A percentile compares a stretch with the other conserved stretches of the same genome.
These are phyloP conservation scores for Mesoclemmys tuberculata DNA, from an alignment of 2,113 vertebrate species.

Conservation along the genomic window DNA sequence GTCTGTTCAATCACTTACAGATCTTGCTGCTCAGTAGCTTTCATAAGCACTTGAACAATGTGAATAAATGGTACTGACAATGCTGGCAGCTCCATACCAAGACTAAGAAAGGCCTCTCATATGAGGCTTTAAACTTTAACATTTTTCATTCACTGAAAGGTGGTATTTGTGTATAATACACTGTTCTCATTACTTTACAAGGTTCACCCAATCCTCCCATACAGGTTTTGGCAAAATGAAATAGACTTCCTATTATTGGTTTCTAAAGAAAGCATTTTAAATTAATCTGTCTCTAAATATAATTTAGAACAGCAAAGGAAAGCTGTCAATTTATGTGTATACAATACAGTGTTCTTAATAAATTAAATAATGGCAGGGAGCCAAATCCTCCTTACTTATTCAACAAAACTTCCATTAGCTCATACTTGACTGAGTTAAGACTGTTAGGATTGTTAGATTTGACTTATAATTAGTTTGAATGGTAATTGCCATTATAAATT, in stretches of 20 bases:
- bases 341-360: slow-evolving; percentile 52
- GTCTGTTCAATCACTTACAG: slow-evolving; percentile 67
- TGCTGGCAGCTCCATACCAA: slow-evolving; percentile 52
- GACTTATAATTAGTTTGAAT: background rate
- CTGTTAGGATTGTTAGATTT: background rate
- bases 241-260: slow-evolving; percentile 26
- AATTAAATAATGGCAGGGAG: background rate
- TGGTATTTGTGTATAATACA: slow-evolving; percentile 28
- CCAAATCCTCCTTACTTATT: background rate
- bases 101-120: slow-evolving; percentile 49
- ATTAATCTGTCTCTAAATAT: slow-evolving; percentile 45
- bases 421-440: background rate
- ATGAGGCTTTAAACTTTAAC: slow-evolving; percentile 41
- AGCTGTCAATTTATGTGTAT: background rate
- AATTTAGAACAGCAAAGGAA: slow-evolving; percentile 44
- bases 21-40: slow-evolving; percentile 60
- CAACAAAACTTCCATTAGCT: background rate
- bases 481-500: background rate
- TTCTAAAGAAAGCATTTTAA: slow-evolving; percentile 47
- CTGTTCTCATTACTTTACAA: background rate
- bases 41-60: slow-evolving; percentile 63
- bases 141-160: slow-evolving; percentile 43
- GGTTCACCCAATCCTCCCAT: slow-evolving; percentile 19
- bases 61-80: slow-evolving; percentile 71
- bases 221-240: slow-evolving; percentile 33